A percentile compares a stretch with the other conserved stretches of the same genome.
phyloP scores from a whole-genome alignment of 2,113 vertebrate species.

The Abramis brama region DNA sequence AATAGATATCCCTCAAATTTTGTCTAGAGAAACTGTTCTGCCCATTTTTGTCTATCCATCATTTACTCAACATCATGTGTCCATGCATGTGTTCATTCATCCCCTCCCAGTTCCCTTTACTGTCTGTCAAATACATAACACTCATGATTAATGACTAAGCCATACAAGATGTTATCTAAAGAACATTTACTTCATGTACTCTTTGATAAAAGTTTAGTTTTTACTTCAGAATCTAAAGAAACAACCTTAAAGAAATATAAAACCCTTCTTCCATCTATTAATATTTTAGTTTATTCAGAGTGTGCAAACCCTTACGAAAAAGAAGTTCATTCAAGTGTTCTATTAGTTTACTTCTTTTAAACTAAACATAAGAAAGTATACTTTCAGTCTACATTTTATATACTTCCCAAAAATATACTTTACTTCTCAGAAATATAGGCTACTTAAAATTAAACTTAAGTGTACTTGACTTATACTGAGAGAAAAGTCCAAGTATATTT shows the following conservation, averaged over 20 bases:
- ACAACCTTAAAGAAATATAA: neutral
- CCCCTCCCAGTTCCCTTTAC: neutral
- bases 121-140: constrained; percentile 11
- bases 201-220: neutral
- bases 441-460: too few relatives aligned
- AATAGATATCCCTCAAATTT: neutral
- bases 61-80: neutral
- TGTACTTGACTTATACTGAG: too few relatives aligned
- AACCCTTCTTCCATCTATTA: neutral
- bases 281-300: neutral
- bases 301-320: neutral
- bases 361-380: too few relatives aligned
- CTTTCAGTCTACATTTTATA: too few relatives aligned
- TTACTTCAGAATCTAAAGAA: neutral
- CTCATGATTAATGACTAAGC: constrained; percentile 14
- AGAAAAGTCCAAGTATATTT: too few relatives aligned
- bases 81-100: neutral
- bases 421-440: too few relatives aligned
- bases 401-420: too few relatives aligned
- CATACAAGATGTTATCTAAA: neutral
- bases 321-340: too few relatives aligned
- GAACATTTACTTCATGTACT: neutral
- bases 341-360: too few relatives aligned
- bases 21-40: too few relatives aligned
- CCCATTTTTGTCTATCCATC: too few relatives aligned